Conservation (phyloP, 2,888 invertebrate species). For the Cephalotes varians region DNA sequence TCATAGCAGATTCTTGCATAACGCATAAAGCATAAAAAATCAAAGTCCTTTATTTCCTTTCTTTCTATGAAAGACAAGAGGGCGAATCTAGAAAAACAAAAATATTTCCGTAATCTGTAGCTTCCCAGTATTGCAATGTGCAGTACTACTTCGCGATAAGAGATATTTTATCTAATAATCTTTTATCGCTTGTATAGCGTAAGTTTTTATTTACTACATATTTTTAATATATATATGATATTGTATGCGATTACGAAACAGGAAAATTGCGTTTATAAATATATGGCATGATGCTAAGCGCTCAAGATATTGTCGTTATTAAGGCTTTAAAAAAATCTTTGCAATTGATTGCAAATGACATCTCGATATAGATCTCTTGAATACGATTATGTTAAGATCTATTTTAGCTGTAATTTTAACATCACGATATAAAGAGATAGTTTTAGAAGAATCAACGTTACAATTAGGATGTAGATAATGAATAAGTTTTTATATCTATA, state of each 20-base stretch:
- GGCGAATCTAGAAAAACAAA: neutral
- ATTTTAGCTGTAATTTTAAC: conserved; percentile 2
- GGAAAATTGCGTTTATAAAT: conserved; percentile 32
- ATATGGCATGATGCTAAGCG: neutral
- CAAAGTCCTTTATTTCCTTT: neutral
- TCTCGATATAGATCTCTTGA: neutral
- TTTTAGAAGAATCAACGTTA: neutral
- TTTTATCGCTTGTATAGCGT: neutral
- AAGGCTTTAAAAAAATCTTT: neutral
- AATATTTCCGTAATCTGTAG: conserved; percentile 1
- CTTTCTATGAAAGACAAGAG: neutral
- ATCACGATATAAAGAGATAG: neutral
- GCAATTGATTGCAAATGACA: neutral
- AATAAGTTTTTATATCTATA: no score
- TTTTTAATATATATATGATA: conserved; percentile 5
- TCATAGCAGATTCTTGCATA: no score
- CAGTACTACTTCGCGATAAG: neutral
- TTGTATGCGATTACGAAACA: conserved; percentile 26
- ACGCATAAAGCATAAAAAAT: no score
- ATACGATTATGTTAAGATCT: neutral
- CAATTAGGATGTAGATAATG: neutral
- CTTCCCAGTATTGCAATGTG: neutral
- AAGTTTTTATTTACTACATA: neutral
- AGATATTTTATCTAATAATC: neutral
- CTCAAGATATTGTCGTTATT: conserved; percentile 16